Percentiles rank a stretch among this genome's conserved stretches.
phyloP scores from a whole-genome alignment of 2,113 vertebrate genomes.

The Cyanistes caeruleus region DNA sequence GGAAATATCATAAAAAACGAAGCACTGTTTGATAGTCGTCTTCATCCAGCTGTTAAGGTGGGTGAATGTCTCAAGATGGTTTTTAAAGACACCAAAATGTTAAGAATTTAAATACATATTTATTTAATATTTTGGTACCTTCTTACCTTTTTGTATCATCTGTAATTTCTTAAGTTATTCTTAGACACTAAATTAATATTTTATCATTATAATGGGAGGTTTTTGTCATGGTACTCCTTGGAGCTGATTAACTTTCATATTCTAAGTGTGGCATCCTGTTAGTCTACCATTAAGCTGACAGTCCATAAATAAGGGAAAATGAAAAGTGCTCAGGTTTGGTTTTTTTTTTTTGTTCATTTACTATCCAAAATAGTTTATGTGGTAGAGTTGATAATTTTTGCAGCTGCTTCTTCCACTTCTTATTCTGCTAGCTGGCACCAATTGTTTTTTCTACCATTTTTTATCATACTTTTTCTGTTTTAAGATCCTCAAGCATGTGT shows the following conservation, averaged over 20 bases:
- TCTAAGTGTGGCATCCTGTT: background rate
- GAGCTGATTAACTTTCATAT: background rate
- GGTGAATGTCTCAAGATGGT: background rate
- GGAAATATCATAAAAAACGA: conserved; percentile 98
- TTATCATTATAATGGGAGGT: background rate
- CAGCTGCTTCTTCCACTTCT: background rate
- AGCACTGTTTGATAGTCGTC: conserved; percentile 88
- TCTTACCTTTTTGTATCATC: background rate
- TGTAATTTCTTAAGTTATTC: background rate
- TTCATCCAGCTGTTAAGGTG: conserved; percentile 89
- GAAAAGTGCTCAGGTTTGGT: background rate
- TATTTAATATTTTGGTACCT: background rate
- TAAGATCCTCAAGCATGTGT: background rate
- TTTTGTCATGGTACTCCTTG: background rate
- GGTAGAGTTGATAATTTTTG: background rate
- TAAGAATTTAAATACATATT: background rate
- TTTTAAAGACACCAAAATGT: background rate
- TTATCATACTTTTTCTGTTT: background rate
- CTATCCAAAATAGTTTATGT: background rate
- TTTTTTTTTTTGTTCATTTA: background rate
- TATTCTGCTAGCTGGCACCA: background rate
- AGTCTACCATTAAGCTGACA: background rate
- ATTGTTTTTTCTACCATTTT: background rate
- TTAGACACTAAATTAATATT: background rate
- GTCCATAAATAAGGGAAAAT: background rate